Evolutionary conservation across 92 coral and sea anemone genomes (phyloP).

Genomic region (Palythoa caribaeorum): DNA sequence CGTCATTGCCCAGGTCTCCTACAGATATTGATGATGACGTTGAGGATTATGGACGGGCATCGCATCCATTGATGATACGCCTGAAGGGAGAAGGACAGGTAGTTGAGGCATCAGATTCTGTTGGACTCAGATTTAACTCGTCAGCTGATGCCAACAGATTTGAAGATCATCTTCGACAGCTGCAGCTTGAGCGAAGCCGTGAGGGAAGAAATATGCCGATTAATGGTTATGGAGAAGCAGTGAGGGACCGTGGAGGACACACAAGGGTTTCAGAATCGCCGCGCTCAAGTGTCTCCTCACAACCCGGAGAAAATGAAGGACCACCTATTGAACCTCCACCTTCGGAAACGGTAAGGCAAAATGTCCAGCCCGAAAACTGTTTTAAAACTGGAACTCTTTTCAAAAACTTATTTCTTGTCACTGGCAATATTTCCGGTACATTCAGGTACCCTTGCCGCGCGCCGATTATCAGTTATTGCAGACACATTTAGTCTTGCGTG

Average conservation of each 20-base stretch:
- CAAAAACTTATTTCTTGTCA: no score
- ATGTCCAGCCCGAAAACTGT: neutral
- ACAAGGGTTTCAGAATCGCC: conserved; percentile 20
- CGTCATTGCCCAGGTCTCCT: conserved; percentile 68
- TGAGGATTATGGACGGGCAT: conserved; percentile 36
- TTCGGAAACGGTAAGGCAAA: conserved; percentile 49
- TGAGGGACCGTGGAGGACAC: neutral
- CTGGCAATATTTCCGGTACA: no score
- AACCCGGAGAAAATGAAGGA: conserved; percentile 44
- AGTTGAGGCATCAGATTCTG: conserved; percentile 41
- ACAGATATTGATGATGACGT: conserved; percentile 35
- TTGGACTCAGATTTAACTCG: conserved; percentile 42
- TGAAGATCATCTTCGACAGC: conserved; percentile 74
- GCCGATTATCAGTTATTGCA: no score
- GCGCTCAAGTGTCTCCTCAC: conserved; percentile 35
- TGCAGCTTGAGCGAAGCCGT: conserved; percentile 75
- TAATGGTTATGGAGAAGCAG: conserved; percentile 33
- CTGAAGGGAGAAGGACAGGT: conserved; percentile 58
- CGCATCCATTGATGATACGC: conserved; percentile 69
- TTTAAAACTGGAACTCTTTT: neutral
- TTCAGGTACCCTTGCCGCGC: no score
- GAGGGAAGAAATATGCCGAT: conserved; percentile 49
- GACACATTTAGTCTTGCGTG: no score
- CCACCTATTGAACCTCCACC: conserved; percentile 45
- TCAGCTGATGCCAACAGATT: conserved; percentile 73